phyloP scores from a whole-genome alignment of 2,113 vertebrate genomes.

The Sapajus apella region DNA sequence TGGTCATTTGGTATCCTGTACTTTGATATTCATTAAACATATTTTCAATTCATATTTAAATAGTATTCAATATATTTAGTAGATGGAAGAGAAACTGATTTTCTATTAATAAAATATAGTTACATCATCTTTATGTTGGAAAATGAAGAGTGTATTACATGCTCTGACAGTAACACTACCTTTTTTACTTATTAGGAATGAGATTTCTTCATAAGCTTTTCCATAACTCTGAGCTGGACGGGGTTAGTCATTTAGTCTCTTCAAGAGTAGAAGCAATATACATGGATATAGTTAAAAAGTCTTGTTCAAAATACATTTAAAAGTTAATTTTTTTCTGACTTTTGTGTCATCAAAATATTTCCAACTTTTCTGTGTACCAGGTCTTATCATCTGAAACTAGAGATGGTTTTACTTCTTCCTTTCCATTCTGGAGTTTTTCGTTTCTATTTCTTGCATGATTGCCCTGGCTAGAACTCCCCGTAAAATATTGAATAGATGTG shows the following conservation, averaged over 20 bases:
- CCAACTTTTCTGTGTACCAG: neutral
- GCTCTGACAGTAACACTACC: neutral
- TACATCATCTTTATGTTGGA: neutral
- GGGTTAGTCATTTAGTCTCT: neutral
- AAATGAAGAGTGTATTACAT: conserved; percentile 23
- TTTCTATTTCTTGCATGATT: conserved; percentile 37
- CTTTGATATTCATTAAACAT: neutral
- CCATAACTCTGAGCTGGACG: conserved; percentile 24
- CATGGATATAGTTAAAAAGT: conserved; percentile 15
- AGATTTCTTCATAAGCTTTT: conserved; percentile 27
- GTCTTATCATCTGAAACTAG: conserved; percentile 35
- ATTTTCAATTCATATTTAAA: neutral
- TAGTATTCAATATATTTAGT: conserved; percentile 5
- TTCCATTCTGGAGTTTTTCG: neutral
- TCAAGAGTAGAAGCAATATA: neutral
- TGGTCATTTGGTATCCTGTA: neutral
- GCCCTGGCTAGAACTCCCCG: neutral
- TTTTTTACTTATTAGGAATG: conserved; percentile 22
- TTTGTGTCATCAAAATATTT: conserved; percentile 37
- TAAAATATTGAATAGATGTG: neutral
- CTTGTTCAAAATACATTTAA: conserved; percentile 33
- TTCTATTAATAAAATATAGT: neutral
- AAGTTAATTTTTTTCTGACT: neutral
- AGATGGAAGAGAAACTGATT: neutral
- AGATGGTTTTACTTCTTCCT: conserved; percentile 15